Base-by-base conservation (phyloP, 2,888 invertebrate species). In the Eupithecia tripunctaria region DNA sequence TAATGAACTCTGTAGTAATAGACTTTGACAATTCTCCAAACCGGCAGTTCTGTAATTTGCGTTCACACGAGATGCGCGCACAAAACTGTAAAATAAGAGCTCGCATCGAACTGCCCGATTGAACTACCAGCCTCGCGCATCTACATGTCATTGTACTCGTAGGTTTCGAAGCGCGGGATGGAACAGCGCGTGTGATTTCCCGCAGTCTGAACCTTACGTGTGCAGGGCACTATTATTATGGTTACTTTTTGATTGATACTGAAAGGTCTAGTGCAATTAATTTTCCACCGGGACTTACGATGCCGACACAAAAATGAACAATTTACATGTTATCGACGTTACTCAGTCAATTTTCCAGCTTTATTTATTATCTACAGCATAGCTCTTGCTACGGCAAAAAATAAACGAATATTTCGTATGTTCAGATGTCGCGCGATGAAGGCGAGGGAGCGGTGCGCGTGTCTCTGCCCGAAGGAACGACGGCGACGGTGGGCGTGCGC, bases 371-470 rank as follows among this genome's bases (percentile, higher is more conserved):
- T 43, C 43, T 6, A 43, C 43, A 43, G n/a, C n/a, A 43, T 43
- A 43, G 18, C 43, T 3, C 43, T 43, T n/a, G n/a, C 43, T 43
- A 43, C 7, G 7, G 18, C 43, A 43, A n/a, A 18, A 43, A 2
- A 7, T 7, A 8, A n/a, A n/a, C 10, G 47, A 21, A 21, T 51
- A 51, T 21, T 21, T 25, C 18, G 1, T 59, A 6, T 73, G 38
- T 38, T 3, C 96, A 98, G 96, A 97, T 97, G 95, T 97, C 97
- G 63, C 96, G 98, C 79, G 98, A 98, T 81, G 98, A 98, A 84
- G 96, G 96, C 78, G 98, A 98, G 89, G 98, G 98, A 86, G 97
- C 97, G 69, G 97, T 98, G 79, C 98, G 98, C 92, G 98, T 98
- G 85, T 97, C 97, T 68, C 96, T 98, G 82, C 98, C 98, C 73